Evolutionary conservation across 53 echinoderm and acorn worm genomes (phyloP), one percentile per base, ranked within the genome.

Genomic region (Antedon mediterranea): DNA sequence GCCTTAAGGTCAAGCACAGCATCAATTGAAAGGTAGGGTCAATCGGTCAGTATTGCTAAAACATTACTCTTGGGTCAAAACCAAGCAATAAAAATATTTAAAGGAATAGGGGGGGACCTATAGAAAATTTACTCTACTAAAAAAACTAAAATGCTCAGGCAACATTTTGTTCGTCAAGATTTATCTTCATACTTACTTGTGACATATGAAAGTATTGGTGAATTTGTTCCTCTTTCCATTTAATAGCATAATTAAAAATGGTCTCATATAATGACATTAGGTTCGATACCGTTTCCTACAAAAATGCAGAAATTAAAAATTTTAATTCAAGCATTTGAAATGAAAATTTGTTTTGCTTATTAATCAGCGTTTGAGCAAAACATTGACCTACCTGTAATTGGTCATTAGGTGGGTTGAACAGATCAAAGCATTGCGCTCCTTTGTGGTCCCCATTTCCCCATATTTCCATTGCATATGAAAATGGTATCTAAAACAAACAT

Each of bases 181-280:
- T n/a, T n/a, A n/a, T n/a, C n/a, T n/a, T n/a, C n/a, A n/a, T 37
- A 73, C 88, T 74, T 34, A 88, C 88, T 78, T 87, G 78, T 28
- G 80, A 74, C 71, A 78, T 76, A 71, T 83, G 80, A 30, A 88
- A 88, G 75, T 90, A 82, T 78, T 88, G 83, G 72, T 92, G 92
- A 11, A 88, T 70, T 81, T 88, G 84, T 57, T 86, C 85, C 74
- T 90, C 84, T 75, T 98, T 93, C 98, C 98, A 98, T 30, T 90
- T 72, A 37, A 90, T 83, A 18, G 90, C 79, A 73, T 83, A 83
- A 30, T 41, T 85, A 72, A 98, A 90, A 27, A 98, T 83, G 0
- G 85, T 90, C 72, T 98, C 98, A 81, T 88, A 98, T 6, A 98
- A 76, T 34, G 98, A 98, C 89, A 92, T 89, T 9, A 93, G 78